Base-by-base conservation (phyloP, 2,888 invertebrate species). In the Pachliopta kotzebuea region DNA sequence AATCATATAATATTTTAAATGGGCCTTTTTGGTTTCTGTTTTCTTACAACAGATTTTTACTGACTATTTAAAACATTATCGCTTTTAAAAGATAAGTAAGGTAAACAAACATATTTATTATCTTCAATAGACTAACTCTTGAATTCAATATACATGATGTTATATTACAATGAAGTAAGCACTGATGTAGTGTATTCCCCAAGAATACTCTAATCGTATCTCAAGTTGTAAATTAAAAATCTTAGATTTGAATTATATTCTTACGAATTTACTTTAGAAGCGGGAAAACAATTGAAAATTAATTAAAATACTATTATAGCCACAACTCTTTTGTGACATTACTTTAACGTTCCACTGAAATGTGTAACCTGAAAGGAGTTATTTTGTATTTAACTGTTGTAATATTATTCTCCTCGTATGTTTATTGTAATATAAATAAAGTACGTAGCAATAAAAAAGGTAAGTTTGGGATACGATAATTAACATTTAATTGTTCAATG, bases 261-360 rank as follows among this genome's bases (percentile, higher is more conserved):
- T n/a, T 45, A 4, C 4, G 45, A 45, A 18, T 45, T 18, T 18
- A n/a, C 45, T 45, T n/a, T 45, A 37, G 20, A 42, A 54, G 24
- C 26, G 0, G 37, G 24, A 42, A n/a, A 54, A 52, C n/a, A 61
- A 42, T 49, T 55, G 55, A 56, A 62, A 52, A 23, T 42, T 62
- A 57, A 62, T 62, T 57, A 31, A 57, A 62, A 57, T 42, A 53
- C 24, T 14, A 20, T 42, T 57, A 56, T 58, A 49, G 42, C 23
- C 4, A 2, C n/a, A n/a, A 23, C 23, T 58, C 45, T 18, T n/a
- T 26, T 58, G 21, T 37, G n/a, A n/a, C 21, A 52, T 52, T 52
- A 21, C 50, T 20, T 4, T 23, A 45, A 6, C 45, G n/a, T 45
- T 52, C 50, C 11, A 14, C 3, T 20, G 50, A 52, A 52, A 52